These are phyloP conservation scores for Anneissia japonica DNA, from an alignment of 35 echinoderm and acorn worm genomes.

Conservation along the genomic window DNA sequence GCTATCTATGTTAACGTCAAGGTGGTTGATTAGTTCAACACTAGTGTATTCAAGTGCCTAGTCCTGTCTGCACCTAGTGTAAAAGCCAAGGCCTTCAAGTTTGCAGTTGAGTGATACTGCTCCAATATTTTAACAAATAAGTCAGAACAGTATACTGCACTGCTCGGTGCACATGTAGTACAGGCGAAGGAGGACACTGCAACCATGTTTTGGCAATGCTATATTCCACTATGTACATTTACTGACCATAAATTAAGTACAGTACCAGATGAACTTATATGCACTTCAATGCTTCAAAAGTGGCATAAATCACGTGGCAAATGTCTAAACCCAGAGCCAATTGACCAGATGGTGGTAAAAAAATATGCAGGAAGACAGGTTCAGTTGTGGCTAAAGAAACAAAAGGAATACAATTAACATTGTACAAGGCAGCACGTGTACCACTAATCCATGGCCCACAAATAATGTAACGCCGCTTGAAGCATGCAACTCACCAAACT, in stretches of 20 bases:
- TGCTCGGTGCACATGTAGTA: slow-evolving; percentile 2
- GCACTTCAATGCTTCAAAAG: slow-evolving; percentile 13
- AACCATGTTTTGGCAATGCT: slow-evolving; percentile 18
- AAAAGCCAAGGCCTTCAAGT: slow-evolving; percentile 4
- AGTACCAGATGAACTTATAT: slow-evolving; percentile 2
- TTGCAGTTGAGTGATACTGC: slow-evolving; percentile 19
- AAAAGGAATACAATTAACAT: slow-evolving; percentile 7
- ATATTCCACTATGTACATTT: neutral
- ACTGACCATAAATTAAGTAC: slow-evolving; percentile 10
- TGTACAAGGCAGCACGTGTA: slow-evolving; percentile 1
- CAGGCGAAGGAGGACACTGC: slow-evolving; percentile 9
- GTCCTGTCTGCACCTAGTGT: slow-evolving; percentile 13
- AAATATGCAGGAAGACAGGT: neutral
- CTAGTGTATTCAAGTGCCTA: neutral
- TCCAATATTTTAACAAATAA: slow-evolving; percentile 5
- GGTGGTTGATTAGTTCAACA: slow-evolving; percentile 7
- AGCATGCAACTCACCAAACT: slow-evolving; percentile 5
- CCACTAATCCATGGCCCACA: slow-evolving; percentile 10
- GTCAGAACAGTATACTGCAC: slow-evolving; percentile 8
- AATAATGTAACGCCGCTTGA: neutral
- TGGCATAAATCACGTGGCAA: slow-evolving; percentile 13
- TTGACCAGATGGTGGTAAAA: slow-evolving; percentile 8
- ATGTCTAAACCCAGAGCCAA: neutral
- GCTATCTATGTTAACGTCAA: neutral
- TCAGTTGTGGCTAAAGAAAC: slow-evolving; percentile 2